Evolutionary conservation across 2,888 invertebrate genomes (phyloP).

Genomic region (Callinectes sapidus): DNA sequence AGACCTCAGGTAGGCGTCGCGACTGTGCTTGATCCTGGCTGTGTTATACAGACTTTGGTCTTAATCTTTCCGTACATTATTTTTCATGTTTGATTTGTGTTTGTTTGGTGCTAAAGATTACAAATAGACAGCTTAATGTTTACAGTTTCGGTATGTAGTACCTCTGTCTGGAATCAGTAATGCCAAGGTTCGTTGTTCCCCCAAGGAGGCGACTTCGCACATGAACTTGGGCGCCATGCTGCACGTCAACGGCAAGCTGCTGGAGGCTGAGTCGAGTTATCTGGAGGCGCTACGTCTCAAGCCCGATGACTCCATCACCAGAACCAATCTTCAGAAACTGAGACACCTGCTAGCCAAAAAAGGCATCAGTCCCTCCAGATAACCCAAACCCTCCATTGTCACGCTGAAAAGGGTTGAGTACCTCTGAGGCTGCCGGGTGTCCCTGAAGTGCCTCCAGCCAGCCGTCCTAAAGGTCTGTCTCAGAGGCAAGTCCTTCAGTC

Average conservation of each 20-base stretch:
- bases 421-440: neutral
- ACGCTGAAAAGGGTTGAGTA: neutral
- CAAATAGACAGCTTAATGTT: neutral
- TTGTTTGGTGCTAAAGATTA: neutral
- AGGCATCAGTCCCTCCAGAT: conserved; percentile 71
- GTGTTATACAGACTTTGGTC: neutral
- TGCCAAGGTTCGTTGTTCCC: conserved; percentile 47
- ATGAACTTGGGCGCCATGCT: conserved; percentile 96
- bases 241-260: conserved; percentile 92
- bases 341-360: conserved; percentile 78
- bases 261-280: conserved; percentile 91
- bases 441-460: neutral
- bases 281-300: conserved; percentile 88
- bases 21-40: neutral
- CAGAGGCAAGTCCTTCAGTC: neutral
- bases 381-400: conserved; percentile 46
- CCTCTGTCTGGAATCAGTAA: conserved; percentile 22
- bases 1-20: conserved; percentile 79
- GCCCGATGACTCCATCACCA: conserved; percentile 91
- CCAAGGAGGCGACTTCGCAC: conserved; percentile 90
- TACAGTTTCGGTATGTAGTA: neutral
- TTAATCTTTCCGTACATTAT: neutral
- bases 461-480: conserved; percentile 21
- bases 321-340: conserved; percentile 89
- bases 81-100: neutral